Conservation (phyloP, 2,113 vertebrate genomes). For the Pyrgilauda ruficollis region DNA sequence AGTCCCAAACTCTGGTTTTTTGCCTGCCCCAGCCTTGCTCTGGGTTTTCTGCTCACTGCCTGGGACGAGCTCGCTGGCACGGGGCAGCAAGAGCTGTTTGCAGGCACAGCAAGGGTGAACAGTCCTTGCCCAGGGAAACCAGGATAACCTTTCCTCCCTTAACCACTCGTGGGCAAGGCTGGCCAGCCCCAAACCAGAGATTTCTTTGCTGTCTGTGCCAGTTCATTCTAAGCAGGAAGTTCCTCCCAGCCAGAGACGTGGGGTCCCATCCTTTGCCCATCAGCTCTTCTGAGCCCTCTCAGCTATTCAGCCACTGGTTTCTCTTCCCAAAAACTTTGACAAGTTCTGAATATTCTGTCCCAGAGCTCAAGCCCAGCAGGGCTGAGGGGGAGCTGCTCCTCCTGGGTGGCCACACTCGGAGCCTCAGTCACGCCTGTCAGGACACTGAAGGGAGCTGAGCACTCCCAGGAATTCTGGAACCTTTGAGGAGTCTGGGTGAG, state of each 20-base stretch:
- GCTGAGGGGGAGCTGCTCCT: not conserved
- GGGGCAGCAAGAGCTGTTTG: not conserved
- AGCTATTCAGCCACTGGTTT: not conserved
- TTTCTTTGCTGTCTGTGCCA: not conserved
- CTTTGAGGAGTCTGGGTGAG: not conserved
- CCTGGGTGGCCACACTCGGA: not conserved
- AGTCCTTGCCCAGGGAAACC: not conserved
- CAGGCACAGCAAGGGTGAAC: not conserved
- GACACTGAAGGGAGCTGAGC: not conserved
- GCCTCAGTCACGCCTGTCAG: accelerated
- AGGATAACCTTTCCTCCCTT: not conserved
- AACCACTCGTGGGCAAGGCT: not conserved
- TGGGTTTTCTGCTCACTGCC: not conserved
- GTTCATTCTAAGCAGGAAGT: not conserved
- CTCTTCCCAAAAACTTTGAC: too few relatives aligned
- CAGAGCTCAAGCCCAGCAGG: not conserved
- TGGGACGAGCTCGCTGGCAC: too few relatives aligned
- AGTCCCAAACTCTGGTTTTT: not conserved
- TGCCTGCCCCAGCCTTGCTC: not conserved
- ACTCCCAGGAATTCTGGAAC: not conserved
- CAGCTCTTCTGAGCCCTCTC: not conserved
- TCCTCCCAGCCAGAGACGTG: not conserved
- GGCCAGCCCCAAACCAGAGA: not conserved
- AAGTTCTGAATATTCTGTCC: not conserved
- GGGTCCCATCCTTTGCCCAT: not conserved